Conservation (phyloP, 2,113 vertebrate species). For the Labrus mixtus region DNA sequence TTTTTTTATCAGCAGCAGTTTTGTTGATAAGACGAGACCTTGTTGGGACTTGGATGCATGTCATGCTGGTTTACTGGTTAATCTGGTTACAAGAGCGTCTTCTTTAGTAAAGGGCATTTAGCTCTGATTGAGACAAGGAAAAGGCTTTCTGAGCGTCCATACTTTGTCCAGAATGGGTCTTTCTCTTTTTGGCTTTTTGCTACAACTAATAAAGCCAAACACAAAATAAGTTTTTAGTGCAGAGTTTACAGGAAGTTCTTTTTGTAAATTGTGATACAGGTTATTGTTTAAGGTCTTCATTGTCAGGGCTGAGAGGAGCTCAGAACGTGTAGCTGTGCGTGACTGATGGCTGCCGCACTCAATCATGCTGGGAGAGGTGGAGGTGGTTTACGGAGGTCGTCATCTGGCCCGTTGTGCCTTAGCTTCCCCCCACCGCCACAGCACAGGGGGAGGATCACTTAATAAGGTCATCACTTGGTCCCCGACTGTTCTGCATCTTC, state of each 20-base stretch:
- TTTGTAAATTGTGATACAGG: background rate
- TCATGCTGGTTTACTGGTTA: slow-evolving; percentile 30
- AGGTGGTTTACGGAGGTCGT: slow-evolving; percentile 53
- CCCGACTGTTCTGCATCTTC: slow-evolving; percentile 54
- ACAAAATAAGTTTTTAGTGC: background rate
- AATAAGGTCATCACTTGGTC: slow-evolving; percentile 80
- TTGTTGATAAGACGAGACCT: slow-evolving; percentile 55
- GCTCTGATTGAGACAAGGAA: background rate
- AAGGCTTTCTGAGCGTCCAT: background rate
- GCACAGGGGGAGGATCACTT: slow-evolving; percentile 56
- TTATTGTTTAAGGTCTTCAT: background rate
- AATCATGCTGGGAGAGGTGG: slow-evolving; percentile 41
- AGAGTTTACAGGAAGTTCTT: background rate
- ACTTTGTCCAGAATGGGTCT: too few relatives aligned
- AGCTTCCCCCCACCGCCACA: slow-evolving; percentile 35
- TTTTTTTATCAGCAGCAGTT: slow-evolving; percentile 17
- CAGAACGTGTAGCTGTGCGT: slow-evolving; percentile 17
- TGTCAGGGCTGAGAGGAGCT: slow-evolving; percentile 29
- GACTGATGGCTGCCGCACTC: slow-evolving; percentile 53
- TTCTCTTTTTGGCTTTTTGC: background rate
- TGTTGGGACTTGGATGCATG: slow-evolving; percentile 27
- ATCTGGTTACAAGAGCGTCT: slow-evolving; percentile 18
- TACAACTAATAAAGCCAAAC: background rate
- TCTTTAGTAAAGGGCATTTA: background rate
- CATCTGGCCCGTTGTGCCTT: slow-evolving; percentile 52